phyloP scores from a whole-genome alignment of 2,888 invertebrate genomes.

The Sphaerophoria taeniata region DNA sequence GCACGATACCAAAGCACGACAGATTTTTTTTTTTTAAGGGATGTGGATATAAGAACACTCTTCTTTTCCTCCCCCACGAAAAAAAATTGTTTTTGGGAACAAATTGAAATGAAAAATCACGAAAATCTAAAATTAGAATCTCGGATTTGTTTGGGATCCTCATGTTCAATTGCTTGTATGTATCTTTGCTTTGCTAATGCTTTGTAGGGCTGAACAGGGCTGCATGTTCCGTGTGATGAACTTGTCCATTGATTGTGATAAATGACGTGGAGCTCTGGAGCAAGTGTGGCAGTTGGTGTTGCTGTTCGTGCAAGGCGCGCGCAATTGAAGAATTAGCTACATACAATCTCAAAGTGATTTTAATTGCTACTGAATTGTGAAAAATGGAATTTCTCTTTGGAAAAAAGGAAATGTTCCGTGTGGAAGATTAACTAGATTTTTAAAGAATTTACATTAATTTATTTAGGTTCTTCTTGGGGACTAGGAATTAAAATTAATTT shows the following conservation, averaged over 20 bases:
- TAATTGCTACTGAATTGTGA: constrained; percentile 67
- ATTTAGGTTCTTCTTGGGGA: no score
- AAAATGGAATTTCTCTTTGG: constrained; percentile 49
- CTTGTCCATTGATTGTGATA: constrained; percentile 72
- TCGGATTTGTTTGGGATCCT: constrained; percentile 37
- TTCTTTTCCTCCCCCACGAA: background rate
- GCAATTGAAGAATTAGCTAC: constrained; percentile 56
- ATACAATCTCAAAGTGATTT: constrained; percentile 57
- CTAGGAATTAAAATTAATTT: no score
- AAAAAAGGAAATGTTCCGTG: constrained; percentile 18
- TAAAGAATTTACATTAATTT: constrained; percentile 25
- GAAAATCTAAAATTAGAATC: constrained; percentile 70
- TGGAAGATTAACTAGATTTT: constrained; percentile 9
- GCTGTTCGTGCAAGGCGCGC: constrained; percentile 33
- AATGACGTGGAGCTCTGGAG: constrained; percentile 63
- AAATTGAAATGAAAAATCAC: constrained; percentile 58
- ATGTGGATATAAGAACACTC: constrained; percentile 12
- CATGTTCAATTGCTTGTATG: constrained; percentile 8
- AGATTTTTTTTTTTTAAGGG: background rate
- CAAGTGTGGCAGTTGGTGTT: constrained; percentile 57
- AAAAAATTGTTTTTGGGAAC: constrained; percentile 5
- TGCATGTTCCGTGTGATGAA: constrained; percentile 55
- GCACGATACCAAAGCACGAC: background rate
- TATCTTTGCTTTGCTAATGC: constrained; percentile 29
- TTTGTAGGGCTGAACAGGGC: background rate